These are phyloP conservation scores for Liparis tanakae DNA, from an alignment of 2,797 vertebrate species.

Conservation along the genomic window DNA sequence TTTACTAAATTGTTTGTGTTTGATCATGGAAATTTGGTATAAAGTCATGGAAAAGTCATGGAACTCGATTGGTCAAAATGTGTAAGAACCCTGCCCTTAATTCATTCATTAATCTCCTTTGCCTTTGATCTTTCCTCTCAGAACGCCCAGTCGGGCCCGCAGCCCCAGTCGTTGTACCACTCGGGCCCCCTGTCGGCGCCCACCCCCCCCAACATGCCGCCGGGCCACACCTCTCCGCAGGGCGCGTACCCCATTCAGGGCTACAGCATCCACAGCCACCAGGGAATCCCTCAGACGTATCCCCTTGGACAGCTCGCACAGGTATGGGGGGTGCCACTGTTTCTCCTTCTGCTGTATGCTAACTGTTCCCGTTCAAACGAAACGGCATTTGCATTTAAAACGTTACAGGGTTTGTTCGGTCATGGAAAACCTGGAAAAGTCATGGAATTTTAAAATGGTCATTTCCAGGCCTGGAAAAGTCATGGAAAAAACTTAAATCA, in stretches of 20 bases:
- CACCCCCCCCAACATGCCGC: slow-evolving; percentile 91
- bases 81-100: no score
- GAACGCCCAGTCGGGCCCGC: slow-evolving; percentile 87
- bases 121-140: slow-evolving; percentile 60
- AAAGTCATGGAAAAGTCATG: no score
- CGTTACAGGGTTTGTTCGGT: no score
- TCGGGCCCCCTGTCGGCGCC: slow-evolving; percentile 88
- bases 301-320: slow-evolving; percentile 84
- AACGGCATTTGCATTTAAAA: not conserved
- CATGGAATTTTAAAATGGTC: no score
- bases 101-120: not conserved
- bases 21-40: no score
- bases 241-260: slow-evolving; percentile 90
- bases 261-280: slow-evolving; percentile 88
- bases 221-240: slow-evolving; percentile 92
- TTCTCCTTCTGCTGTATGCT: not conserved
- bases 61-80: no score
- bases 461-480: no score
- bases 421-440: no score
- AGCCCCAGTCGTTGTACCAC: slow-evolving; percentile 92
- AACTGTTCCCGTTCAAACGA: not conserved
- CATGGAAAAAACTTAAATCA: no score
- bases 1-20: no score
- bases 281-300: slow-evolving; percentile 87
- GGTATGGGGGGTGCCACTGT: slow-evolving; percentile 48